Conservation (phyloP, 2,113 vertebrate genomes). For the Cathartes aura region DNA sequence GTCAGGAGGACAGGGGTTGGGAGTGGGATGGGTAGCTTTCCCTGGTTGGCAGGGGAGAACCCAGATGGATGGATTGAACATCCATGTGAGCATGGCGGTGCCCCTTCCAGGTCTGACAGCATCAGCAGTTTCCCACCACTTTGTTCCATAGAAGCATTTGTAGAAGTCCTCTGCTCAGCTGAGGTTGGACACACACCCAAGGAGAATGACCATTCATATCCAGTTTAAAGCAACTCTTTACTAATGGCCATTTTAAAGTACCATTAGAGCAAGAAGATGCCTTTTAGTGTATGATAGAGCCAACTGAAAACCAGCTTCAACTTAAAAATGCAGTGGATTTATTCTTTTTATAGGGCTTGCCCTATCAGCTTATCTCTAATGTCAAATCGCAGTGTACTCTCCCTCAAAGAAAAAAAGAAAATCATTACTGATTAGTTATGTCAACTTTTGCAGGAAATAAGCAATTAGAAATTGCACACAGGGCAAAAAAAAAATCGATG, state of each 20-base stretch:
- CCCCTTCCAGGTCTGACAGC: background rate
- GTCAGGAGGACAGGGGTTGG: background rate
- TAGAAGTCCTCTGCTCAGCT: background rate
- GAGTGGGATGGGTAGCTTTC: background rate
- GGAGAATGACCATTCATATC: background rate
- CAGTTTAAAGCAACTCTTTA: background rate
- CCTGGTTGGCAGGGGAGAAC: background rate
- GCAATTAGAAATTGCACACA: slow-evolving; percentile 33
- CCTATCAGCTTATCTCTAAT: background rate
- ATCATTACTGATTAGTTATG: slow-evolving; percentile 52
- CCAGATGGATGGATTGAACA: background rate
- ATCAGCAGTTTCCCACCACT: background rate
- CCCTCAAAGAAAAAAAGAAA: background rate
- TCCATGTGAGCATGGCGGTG: fast-evolving
- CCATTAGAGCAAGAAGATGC: background rate
- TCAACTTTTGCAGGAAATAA: slow-evolving; percentile 59
- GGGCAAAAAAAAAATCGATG: background rate
- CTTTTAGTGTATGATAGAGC: background rate
- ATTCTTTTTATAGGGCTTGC: background rate
- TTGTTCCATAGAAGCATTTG: background rate
- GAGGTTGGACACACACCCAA: background rate
- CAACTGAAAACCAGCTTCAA: background rate
- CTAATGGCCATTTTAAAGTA: background rate
- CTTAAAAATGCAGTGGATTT: background rate
- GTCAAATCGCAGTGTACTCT: background rate